Base-by-base conservation (phyloP, 1,140 invertebrate species). In the Drosophila pruinosa region DNA sequence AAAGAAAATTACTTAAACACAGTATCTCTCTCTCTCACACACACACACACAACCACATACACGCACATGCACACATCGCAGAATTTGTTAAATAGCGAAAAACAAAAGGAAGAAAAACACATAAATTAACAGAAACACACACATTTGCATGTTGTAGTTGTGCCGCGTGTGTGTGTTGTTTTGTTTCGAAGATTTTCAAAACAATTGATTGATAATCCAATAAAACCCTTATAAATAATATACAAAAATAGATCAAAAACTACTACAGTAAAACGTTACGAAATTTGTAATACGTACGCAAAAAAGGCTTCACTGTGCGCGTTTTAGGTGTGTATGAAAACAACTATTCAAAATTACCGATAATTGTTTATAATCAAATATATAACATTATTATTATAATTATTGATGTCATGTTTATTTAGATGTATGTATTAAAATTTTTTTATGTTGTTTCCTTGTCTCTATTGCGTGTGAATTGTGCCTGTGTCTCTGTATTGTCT, bases 321-420 rank as follows among this genome's bases (percentile, higher is more conserved):
- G 80, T 77, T 85, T 71, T 85, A 85, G 80, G 80, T 85, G 81
- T 85, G 80, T 85, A 85, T 85, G 65, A 67, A 86, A 65, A 71
- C 24, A 63, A 38, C 63, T 65, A 68, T 69, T 48, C 62, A 21
- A 74, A 75, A 68, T 68, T 64, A 71, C 8, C 15, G 54, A 41
- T 67, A 36, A 67, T 53, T 65, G 52, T 65, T 15, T 56, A 31
- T 71, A 57, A 54, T 10, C 41, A 48, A 56, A 48, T 65, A 53
- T 45, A 2, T 57, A 53, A 7, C 38, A 58, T 47, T 58, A 45
- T 57, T 12, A 43, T 34, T 64, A 8, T 58, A 24, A 21, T 24
- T 65, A 50, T 72, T 45, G 48, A 63, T 86, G 63, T 71, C 47
- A 65, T 70, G 47, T 80, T 54, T 64, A 65, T 56, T 56, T 71